Percentiles rank a stretch among this genome's conserved stretches.
Conservation (phyloP, 2,888 invertebrate species). For the Thymelicus acteon region DNA sequence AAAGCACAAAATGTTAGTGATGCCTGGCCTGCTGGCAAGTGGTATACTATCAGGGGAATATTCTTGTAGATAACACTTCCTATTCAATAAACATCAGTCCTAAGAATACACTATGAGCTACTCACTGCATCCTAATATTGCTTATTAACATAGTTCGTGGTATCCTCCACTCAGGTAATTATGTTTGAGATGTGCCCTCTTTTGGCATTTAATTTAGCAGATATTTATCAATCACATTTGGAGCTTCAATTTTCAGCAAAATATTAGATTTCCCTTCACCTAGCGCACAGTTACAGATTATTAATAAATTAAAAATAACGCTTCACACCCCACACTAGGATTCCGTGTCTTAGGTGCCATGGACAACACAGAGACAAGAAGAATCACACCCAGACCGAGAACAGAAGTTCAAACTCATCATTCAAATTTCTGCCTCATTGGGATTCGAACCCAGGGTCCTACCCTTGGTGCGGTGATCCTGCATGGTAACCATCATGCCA, state of each 20-base stretch:
- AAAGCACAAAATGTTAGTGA: conserved; percentile 1
- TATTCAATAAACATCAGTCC: conserved; percentile 29
- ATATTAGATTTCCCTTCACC: background rate
- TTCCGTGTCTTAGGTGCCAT: too few relatives aligned
- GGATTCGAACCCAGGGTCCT: too few relatives aligned
- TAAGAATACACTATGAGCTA: conserved; percentile 25
- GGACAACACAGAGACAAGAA: too few relatives aligned
- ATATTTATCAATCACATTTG: background rate
- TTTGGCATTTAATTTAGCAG: background rate
- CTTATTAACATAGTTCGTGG: conserved; percentile 13
- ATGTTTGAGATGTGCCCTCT: conserved; percentile 13
- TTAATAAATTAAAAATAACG: too few relatives aligned
- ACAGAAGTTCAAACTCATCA: too few relatives aligned
- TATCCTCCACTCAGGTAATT: conserved; percentile 5
- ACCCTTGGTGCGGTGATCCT: too few relatives aligned
- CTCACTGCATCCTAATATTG: conserved; percentile 23
- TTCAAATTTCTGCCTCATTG: too few relatives aligned
- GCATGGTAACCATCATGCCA: too few relatives aligned
- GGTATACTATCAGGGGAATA: conserved; percentile 12
- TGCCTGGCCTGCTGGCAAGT: conserved; percentile 5
- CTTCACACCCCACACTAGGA: too few relatives aligned
- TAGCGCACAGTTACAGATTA: too few relatives aligned
- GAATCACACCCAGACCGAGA: too few relatives aligned
- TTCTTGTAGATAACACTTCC: conserved; percentile 13
- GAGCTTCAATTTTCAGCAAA: background rate